Evolutionary conservation across 1,140 invertebrate genomes (phyloP).

Genomic region (Diorhabda sublineata): DNA sequence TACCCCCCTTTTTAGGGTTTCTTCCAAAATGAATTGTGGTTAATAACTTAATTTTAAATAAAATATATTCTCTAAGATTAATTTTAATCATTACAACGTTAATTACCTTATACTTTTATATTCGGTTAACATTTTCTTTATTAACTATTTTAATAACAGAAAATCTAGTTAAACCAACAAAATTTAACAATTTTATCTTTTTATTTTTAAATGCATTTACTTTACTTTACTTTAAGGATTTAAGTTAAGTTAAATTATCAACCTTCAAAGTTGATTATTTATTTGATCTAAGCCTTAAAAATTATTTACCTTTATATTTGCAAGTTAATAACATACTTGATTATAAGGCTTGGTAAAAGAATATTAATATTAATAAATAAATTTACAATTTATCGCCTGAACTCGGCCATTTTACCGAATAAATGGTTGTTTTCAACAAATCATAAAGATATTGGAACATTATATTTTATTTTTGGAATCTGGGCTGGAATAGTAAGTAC

Average conservation of each 20-base stretch:
- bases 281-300: conserved; percentile 50
- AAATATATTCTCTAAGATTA: conserved; percentile 43
- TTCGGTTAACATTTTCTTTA: conserved; percentile 34
- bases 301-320: conserved; percentile 52
- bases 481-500: conserved; percentile 63
- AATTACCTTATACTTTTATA: conserved; percentile 50
- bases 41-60: conserved; percentile 47
- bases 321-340: conserved; percentile 53
- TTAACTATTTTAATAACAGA: conserved; percentile 12
- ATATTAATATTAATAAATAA: conserved; percentile 51
- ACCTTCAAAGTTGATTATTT: conserved; percentile 57
- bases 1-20: conserved; percentile 55
- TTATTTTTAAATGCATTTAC: conserved; percentile 42
- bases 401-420: conserved; percentile 52
- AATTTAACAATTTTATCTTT: conserved; percentile 12
- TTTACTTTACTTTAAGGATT: conserved; percentile 48
- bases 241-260: conserved; percentile 56
- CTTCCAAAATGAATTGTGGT: conserved; percentile 53
- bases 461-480: conserved; percentile 69
- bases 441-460: conserved; percentile 72
- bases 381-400: conserved; percentile 56
- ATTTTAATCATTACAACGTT: conserved; percentile 49
- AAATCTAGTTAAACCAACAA: background rate
- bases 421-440: conserved; percentile 65
- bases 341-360: conserved; percentile 49